A percentile compares a stretch with the other conserved stretches of the same genome.
phyloP scores from a whole-genome alignment of 2,113 vertebrate species.

The Tragelaphus imberbis region DNA sequence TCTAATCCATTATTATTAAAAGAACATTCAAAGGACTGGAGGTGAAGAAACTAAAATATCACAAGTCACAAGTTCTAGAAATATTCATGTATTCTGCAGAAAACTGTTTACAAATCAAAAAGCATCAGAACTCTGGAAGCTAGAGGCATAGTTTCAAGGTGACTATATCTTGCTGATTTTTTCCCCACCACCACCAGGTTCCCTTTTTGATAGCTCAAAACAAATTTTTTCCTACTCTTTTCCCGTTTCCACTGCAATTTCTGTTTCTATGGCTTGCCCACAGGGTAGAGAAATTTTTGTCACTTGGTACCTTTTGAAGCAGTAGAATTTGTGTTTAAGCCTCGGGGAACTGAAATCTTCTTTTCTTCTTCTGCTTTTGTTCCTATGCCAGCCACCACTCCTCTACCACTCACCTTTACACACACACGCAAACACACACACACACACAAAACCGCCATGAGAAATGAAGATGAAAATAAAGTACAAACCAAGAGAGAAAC shows the following conservation, averaged over 20 bases:
- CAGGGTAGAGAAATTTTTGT: background rate
- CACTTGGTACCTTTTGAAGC: background rate
- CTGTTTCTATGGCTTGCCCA: slow-evolving; percentile 10
- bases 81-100: slow-evolving; percentile 23
- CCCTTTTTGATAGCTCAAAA: background rate
- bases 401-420: background rate
- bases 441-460: background rate
- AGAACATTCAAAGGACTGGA: slow-evolving; percentile 57
- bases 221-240: background rate
- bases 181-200: background rate
- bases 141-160: slow-evolving; percentile 60
- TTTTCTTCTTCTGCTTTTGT: background rate
- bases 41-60: slow-evolving; percentile 72
- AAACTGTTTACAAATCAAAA: slow-evolving; percentile 65
- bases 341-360: background rate
- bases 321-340: background rate
- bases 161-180: slow-evolving; percentile 35
- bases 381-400: background rate
- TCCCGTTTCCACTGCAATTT: background rate
- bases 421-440: background rate
- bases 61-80: slow-evolving; percentile 67
- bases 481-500: background rate
- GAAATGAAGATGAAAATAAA: slow-evolving; percentile 15
- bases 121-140: slow-evolving; percentile 10
- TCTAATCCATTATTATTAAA: slow-evolving; percentile 64